phyloP scores from a whole-genome alignment of 2,113 vertebrate species.

The Plecotus auritus region DNA sequence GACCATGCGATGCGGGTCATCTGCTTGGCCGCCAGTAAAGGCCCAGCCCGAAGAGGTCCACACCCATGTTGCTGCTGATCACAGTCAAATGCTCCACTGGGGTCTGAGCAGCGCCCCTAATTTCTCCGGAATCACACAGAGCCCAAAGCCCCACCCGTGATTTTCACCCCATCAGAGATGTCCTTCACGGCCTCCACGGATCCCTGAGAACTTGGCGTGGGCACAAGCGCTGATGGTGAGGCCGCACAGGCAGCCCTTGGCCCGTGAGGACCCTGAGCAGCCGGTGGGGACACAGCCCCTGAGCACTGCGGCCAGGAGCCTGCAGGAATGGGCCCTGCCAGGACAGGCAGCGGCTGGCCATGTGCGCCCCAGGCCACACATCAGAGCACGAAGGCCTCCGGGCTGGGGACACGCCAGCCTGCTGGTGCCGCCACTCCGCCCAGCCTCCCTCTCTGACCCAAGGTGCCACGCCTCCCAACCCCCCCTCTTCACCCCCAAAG shows the following conservation, averaged over 20 bases:
- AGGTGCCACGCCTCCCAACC: accelerated
- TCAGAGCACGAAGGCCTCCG: neutral
- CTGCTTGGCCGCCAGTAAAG: conserved; percentile 89
- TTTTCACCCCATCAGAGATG: conserved; percentile 85
- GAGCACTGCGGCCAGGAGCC: neutral
- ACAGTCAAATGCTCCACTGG: conserved; percentile 88
- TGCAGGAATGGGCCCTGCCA: accelerated
- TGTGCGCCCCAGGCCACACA: accelerated
- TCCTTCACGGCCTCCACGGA: conserved; percentile 87
- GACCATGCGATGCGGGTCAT: conserved; percentile 87
- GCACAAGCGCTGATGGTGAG: conserved; percentile 83
- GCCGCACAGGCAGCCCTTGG: conserved; percentile 77
- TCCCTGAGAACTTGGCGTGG: conserved; percentile 84
- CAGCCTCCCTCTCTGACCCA: neutral
- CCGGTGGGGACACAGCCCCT: accelerated
- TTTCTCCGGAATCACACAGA: conserved; percentile 95
- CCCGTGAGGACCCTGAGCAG: neutral
- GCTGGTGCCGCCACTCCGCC: neutral
- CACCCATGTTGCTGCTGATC: conserved; percentile 93
- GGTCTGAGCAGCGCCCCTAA: conserved; percentile 88
- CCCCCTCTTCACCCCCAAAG: neutral
- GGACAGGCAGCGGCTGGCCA: neutral
- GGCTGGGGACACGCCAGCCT: accelerated
- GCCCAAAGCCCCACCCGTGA: conserved; percentile 93
- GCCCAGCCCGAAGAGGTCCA: conserved; percentile 92